Evolutionary conservation across 2,113 vertebrate genomes (phyloP).

Genomic region (Lagopus muta): DNA sequence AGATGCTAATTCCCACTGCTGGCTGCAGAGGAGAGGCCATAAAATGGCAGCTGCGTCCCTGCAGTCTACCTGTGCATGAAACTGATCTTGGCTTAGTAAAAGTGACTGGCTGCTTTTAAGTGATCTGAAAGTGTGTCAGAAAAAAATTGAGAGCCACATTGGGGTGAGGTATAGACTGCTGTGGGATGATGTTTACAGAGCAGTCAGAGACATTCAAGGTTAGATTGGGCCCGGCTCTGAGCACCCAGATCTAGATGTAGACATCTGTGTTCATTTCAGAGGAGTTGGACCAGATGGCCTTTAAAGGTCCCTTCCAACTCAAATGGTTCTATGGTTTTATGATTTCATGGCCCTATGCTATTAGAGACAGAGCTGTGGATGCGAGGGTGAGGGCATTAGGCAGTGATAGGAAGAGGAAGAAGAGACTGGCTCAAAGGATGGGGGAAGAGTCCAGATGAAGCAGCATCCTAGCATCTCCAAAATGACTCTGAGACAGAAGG

Average conservation of each 20-base stretch:
- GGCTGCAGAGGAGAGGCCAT: not conserved
- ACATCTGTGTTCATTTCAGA: no score
- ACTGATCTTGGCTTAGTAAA: not conserved
- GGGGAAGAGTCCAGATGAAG: not conserved
- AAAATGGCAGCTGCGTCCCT: not conserved
- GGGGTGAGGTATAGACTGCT: not conserved
- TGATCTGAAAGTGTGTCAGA: accelerated
- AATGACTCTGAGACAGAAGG: not conserved
- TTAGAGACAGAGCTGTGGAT: not conserved
- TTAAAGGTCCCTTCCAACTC: no score
- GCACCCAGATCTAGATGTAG: no score
- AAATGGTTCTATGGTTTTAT: no score
- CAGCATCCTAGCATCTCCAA: not conserved
- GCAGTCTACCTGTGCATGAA: not conserved
- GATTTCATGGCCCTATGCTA: not conserved
- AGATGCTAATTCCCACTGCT: not conserved
- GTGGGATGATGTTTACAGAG: accelerated
- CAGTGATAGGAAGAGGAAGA: not conserved
- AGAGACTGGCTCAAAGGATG: not conserved
- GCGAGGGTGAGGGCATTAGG: accelerated
- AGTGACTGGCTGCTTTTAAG: not conserved
- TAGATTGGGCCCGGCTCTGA: no score
- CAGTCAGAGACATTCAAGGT: not conserved
- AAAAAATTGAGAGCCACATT: accelerated
- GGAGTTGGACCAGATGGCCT: no score